Percentiles rank a stretch among this genome's conserved stretches.
Conservation (phyloP, 2,888 invertebrate species). For the Hemicrepidius hirtus region DNA sequence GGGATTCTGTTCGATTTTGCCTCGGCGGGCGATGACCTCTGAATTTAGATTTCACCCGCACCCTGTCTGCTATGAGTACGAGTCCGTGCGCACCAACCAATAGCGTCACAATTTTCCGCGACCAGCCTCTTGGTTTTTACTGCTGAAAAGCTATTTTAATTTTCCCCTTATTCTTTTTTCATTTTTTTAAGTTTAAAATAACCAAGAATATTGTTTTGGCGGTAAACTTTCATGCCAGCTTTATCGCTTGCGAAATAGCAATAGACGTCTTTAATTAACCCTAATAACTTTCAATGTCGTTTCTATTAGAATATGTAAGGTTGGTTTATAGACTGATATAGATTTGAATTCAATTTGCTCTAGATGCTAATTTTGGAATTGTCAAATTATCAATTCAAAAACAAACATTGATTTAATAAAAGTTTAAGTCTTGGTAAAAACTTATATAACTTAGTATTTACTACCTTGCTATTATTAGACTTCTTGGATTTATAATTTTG, state of each 20-base stretch:
- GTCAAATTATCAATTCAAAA: too few relatives aligned
- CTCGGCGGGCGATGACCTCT: conserved; percentile 71
- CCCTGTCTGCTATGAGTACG: conserved; percentile 61
- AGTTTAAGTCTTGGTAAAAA: too few relatives aligned
- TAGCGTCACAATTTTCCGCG: conserved; percentile 43
- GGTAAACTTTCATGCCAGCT: neutral
- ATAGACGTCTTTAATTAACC: conserved; percentile 7
- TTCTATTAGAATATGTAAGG: conserved; percentile 15
- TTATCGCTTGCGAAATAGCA: neutral
- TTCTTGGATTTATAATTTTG: too few relatives aligned
- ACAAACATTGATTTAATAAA: too few relatives aligned
- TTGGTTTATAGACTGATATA: neutral
- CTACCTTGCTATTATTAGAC: too few relatives aligned
- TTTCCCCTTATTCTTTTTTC: neutral
- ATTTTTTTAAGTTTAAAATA: neutral
- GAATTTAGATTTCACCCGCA: conserved; percentile 72
- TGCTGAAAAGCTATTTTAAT: conserved; percentile 24
- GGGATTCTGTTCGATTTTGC: conserved; percentile 42
- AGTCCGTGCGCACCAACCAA: conserved; percentile 43
- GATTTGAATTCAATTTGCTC: too few relatives aligned
- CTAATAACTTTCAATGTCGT: conserved; percentile 15
- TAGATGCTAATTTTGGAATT: too few relatives aligned
- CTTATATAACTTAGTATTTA: too few relatives aligned
- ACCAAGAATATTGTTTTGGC: too few relatives aligned
- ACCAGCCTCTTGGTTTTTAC: conserved; percentile 4